Base-by-base conservation (phyloP, 1,140 invertebrate genomes). In the Mylabris phalerata region DNA sequence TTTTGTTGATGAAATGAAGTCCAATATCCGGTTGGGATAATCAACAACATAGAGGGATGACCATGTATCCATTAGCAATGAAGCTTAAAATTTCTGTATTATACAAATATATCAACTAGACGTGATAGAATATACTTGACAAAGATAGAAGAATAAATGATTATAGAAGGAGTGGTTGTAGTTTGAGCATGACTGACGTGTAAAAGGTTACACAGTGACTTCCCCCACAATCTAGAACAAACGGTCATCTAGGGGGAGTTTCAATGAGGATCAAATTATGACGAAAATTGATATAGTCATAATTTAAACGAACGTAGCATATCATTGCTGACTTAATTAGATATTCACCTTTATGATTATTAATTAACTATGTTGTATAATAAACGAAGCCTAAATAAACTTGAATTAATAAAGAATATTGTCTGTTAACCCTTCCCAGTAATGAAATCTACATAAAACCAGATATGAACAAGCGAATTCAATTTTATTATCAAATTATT, bases 11-110 rank as follows among this genome's bases (percentile, higher is more conserved):
- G 55, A 61, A 63, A 60, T 60, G 32, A 57, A 63, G 61, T 52
- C 61, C 62, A 63, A 61, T 63, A 57, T 63, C 59, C 62, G 55
- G 62, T 50, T 61, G 59, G 50, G 58, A 61, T 60, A 60, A 61
- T 50, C 61, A 56, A 60, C 47, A 43, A 60, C 47, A 43, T 54
- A 55, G 48, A 56, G 50, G 50, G 55, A 56, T 55, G 44, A 55
- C 44, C 52, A 40, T 55, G 52, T 43, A 48, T 47, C 52, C 52
- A 55, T 55, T 55, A 55, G 52, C 52, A 47, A 55, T 55, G 52
- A 55, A 46, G 32, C 52, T 55, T 55, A 47, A 47, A 55, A 32
- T 13, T 46, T 55, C 44, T 55, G 52, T 55, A 47, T 55, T 11
- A 42, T 11, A 44, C 52, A 40, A 46, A 46, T 46, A 48, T 47